A percentile compares a stretch with the other conserved stretches of the same genome.
phyloP scores from a whole-genome alignment of 2,797 vertebrate genomes.

The Sebastes itinus region DNA sequence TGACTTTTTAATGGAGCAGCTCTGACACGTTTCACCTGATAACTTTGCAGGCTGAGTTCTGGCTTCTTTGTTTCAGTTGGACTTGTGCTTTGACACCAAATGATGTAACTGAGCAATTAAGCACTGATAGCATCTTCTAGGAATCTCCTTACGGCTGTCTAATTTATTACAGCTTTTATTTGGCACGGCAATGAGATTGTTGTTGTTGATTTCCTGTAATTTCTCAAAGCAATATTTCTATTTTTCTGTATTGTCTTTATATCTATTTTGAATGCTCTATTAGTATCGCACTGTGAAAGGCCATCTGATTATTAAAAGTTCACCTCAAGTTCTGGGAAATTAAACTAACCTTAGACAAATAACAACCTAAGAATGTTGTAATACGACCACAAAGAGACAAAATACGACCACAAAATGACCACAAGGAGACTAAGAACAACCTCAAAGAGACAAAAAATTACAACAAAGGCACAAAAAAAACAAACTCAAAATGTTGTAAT shows the following conservation, averaged over 20 bases:
- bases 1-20: background rate
- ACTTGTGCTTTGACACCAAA: background rate
- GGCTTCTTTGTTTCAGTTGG: background rate
- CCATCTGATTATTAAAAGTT: background rate
- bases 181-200: background rate
- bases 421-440: too few species aligned
- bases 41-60: background rate
- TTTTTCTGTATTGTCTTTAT: background rate
- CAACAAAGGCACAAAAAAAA: too few species aligned
- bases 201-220: background rate
- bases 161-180: background rate
- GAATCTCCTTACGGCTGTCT: background rate
- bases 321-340: background rate
- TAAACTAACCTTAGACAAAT: too few species aligned
- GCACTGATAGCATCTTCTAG: background rate
- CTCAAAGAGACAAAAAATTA: too few species aligned
- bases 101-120: conserved; percentile 6
- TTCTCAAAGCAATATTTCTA: background rate
- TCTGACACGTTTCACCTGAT: background rate
- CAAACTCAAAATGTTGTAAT: too few species aligned
- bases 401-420: too few species aligned
- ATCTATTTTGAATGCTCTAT: background rate
- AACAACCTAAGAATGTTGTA: too few species aligned
- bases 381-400: too few species aligned
- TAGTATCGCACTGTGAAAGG: conserved; percentile 19